Percentiles rank a stretch among this genome's conserved stretches.
phyloP scores from a whole-genome alignment of 2,797 vertebrate species.

The Neosilurus hyrtlii region DNA sequence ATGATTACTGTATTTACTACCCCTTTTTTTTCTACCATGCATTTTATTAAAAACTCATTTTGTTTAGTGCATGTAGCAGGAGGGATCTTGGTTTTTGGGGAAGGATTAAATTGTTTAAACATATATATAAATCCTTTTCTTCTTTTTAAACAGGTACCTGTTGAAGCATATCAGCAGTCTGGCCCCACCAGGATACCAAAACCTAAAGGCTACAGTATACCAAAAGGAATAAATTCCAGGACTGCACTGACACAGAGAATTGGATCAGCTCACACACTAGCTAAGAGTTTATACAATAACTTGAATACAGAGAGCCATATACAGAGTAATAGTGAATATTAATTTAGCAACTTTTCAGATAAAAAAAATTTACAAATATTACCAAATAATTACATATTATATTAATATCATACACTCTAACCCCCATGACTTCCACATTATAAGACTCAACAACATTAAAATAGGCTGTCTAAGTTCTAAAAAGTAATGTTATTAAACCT shows the following conservation, averaged over 20 bases:
- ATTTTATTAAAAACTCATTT: too few species aligned
- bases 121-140: conserved; percentile 13
- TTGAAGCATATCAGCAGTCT: conserved; percentile 75
- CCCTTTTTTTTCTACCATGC: too few species aligned
- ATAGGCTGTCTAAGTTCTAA: background rate
- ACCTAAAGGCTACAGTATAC: conserved; percentile 74
- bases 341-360: background rate
- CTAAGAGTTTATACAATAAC: conserved; percentile 56
- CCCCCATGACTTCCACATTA: background rate
- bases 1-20: too few species aligned
- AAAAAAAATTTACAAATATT: too few species aligned
- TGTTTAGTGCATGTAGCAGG: too few species aligned
- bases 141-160: conserved; percentile 75
- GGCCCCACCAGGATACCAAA: conserved; percentile 86
- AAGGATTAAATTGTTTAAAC: too few species aligned
- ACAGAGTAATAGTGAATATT: conserved; percentile 32
- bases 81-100: too few species aligned
- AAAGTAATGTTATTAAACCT: background rate
- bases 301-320: conserved; percentile 61
- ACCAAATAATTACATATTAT: background rate
- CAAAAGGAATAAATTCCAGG: conserved; percentile 67
- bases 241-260: conserved; percentile 48
- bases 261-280: conserved; percentile 17
- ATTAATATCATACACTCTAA: background rate
- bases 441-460: background rate